These are phyloP conservation scores for Nymphalis urticae DNA, from an alignment of 2,888 invertebrate genomes.

Conservation along the genomic window DNA sequence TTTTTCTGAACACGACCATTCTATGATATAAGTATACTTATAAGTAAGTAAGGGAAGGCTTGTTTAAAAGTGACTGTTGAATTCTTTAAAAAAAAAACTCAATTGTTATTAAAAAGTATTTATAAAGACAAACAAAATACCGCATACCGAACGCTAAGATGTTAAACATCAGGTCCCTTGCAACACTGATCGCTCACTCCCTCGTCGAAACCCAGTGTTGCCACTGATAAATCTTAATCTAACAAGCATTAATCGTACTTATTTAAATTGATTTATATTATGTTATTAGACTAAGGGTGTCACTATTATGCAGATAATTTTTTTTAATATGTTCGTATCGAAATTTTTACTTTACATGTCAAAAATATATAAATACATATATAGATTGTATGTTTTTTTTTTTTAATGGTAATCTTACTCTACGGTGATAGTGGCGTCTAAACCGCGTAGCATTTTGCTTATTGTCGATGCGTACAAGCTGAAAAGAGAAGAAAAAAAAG, in stretches of 20 bases:
- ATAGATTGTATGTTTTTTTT: constrained; percentile 18
- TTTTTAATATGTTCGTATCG: constrained; percentile 4
- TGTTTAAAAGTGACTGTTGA: too few relatives aligned
- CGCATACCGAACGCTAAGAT: background rate
- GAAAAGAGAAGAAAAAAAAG: constrained; percentile 48
- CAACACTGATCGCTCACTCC: background rate
- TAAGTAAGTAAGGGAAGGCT: too few relatives aligned
- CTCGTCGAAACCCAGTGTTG: background rate
- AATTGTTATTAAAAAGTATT: too few relatives aligned
- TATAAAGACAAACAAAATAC: background rate
- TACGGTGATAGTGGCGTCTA: constrained; percentile 35
- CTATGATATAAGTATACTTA: too few relatives aligned
- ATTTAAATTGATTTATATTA: constrained; percentile 6
- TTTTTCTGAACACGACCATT: too few relatives aligned
- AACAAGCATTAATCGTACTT: constrained; percentile 9
- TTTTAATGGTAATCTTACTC: constrained; percentile 28
- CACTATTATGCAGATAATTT: constrained; percentile 22
- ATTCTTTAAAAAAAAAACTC: too few relatives aligned
- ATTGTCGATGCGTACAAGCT: constrained; percentile 76
- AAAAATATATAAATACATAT: constrained; percentile 39
- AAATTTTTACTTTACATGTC: constrained; percentile 28
- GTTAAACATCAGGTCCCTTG: too few relatives aligned
- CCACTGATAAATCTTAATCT: background rate
- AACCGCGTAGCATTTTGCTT: constrained; percentile 47
- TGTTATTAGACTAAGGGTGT: constrained; percentile 29